These are phyloP conservation scores for Eumacrocentrus americanus DNA, from an alignment of 2,888 invertebrate species.

Conservation along the genomic window DNA sequence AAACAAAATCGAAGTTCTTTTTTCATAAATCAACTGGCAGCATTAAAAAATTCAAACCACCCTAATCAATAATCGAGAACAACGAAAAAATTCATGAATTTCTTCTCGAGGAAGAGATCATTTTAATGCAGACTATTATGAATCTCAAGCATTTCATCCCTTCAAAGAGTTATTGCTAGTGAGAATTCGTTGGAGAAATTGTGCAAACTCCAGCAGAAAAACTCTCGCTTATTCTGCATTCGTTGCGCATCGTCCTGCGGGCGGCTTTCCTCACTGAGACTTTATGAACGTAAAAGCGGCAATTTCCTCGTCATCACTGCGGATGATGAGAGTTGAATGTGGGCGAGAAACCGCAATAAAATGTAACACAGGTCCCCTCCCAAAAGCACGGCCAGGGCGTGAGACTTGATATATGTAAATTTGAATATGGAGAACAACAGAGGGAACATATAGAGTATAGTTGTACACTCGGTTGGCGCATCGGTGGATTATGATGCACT, in stretches of 20 bases:
- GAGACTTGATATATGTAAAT: slow-evolving; percentile 37
- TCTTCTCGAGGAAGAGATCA: not conserved
- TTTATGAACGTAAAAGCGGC: slow-evolving; percentile 1
- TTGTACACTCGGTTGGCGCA: slow-evolving; percentile 7
- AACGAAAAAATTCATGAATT: no score
- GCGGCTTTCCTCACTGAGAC: not conserved
- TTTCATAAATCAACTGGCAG: no score
- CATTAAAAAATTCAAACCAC: no score
- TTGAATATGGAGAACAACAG: slow-evolving; percentile 45
- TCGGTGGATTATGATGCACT: slow-evolving; percentile 39
- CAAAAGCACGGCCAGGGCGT: not conserved
- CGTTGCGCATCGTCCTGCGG: not conserved
- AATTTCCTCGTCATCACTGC: slow-evolving; percentile 8
- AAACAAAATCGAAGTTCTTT: no score
- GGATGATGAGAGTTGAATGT: slow-evolving; percentile 1
- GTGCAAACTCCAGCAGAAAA: not conserved
- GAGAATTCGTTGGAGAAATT: not conserved
- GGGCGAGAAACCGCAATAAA: not conserved
- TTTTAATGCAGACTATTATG: not conserved
- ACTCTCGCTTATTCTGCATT: slow-evolving; percentile 1
- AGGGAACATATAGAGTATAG: slow-evolving; percentile 27
- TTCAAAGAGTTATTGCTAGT: not conserved
- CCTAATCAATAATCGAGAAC: no score
- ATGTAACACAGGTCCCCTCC: not conserved
- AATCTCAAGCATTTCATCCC: not conserved